A percentile compares a stretch with the other conserved stretches of the same genome.
Evolutionary conservation across 2,113 vertebrate species (phyloP).

Genomic region (Struthidea cinerea): DNA sequence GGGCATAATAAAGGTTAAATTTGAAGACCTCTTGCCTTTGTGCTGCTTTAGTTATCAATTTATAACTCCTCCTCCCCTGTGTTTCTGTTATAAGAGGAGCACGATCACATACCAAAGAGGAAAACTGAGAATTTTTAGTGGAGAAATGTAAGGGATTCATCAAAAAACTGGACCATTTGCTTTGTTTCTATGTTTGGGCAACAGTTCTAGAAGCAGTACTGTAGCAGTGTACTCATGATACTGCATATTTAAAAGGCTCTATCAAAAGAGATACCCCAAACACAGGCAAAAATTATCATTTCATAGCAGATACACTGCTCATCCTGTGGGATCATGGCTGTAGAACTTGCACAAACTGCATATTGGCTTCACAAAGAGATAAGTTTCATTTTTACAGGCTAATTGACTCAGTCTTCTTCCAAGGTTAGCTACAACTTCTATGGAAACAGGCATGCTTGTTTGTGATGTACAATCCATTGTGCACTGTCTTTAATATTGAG

Average conservation of each 20-base stretch:
- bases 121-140: neutral
- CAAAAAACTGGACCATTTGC: neutral
- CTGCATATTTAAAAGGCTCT: neutral
- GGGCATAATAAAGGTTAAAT: neutral
- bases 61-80: neutral
- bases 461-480: neutral
- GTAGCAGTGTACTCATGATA: rapidly evolving
- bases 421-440: neutral
- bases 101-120: neutral
- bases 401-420: neutral
- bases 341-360: neutral
- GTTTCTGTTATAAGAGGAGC: neutral
- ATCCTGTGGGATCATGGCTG: neutral
- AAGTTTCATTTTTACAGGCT: neutral
- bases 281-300: neutral
- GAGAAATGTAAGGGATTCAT: neutral
- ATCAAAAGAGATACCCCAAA: neutral
- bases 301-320: neutral
- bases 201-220: neutral
- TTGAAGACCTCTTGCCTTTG: neutral
- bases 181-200: neutral
- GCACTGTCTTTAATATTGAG: neutral
- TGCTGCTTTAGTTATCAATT: neutral
- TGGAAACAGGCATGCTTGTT: neutral
- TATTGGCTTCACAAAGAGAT: neutral